Evolutionary conservation across 2,888 invertebrate genomes (phyloP), one percentile per base, ranked within the genome.

Genomic region (Melanostoma mellinum): DNA sequence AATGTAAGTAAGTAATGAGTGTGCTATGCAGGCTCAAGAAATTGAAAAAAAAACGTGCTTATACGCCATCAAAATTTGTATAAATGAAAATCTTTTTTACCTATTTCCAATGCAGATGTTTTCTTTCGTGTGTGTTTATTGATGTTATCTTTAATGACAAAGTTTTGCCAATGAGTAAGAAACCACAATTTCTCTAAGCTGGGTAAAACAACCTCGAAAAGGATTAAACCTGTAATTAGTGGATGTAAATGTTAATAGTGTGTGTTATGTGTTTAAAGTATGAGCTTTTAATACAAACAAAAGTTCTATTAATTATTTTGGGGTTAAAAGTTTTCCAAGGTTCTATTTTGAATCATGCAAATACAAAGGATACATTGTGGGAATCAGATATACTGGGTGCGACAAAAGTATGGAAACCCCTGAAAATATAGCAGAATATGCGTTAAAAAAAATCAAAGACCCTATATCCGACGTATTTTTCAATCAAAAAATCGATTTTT

Each of bases 201-300:
- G 46, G 20, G 65, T 56, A 10, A 38, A 40, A 53, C 44, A 65
- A 65, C n/a, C 10, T 52, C 58, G 35, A 33, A 46, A 73, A 42
- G n/a, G 60, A 42, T 78, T 73, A 68, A 68, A 79, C 61, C 78
- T 79, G 78, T 55, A 79, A 79, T 79, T 53, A 79, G 60, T 9
- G 36, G 35, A 55, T 61, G 30, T 50, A 79, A 61, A 9, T 46
- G 61, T 60, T 68, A 61, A 61, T 46, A 60, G 46, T 48, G 48
- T 4, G 53, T 75, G n/a, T 8, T 6, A n/a, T 65, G 40, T 35
- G 20, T 60, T 3, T 6, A 32, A 33, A n/a, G 46, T 36, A 38
- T 50, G 3, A 1, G 33, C 4, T 46, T n/a, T n/a, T n/a, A n/a
- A n/a, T n/a, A n/a, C 20, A 20, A 30, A 32, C 50, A 8, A 20